Conservation (phyloP, 1,140 invertebrate species). For the Gyrodactylus bullatarudis region DNA sequence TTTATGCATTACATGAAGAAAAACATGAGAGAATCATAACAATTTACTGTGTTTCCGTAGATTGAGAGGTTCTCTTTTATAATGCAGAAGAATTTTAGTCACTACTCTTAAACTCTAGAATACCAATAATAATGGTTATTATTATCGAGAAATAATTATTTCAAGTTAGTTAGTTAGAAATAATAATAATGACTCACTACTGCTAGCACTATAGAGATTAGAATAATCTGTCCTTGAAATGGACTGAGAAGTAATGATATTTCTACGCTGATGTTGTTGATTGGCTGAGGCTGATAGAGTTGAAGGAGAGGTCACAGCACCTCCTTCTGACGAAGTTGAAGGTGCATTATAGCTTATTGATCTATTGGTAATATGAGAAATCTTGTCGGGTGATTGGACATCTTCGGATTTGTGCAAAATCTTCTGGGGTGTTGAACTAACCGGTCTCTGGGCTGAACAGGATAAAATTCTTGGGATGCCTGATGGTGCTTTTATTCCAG, state of each 20-base stretch:
- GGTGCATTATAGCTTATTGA: background rate
- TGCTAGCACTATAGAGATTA: background rate
- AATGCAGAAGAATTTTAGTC: background rate
- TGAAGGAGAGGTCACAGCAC: background rate
- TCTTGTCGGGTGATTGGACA: background rate
- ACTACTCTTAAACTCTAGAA: background rate
- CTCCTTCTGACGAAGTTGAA: background rate
- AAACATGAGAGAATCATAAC: too few species aligned
- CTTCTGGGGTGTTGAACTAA: background rate
- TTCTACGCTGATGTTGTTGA: too few species aligned
- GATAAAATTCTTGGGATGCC: background rate
- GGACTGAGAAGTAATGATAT: background rate
- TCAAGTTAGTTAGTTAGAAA: background rate
- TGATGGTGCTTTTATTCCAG: background rate
- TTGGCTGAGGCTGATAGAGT: too few species aligned
- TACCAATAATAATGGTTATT: background rate
- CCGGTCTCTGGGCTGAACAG: background rate
- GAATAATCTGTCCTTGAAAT: background rate
- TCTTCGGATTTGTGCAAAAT: background rate
- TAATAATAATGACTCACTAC: background rate
- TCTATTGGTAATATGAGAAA: background rate
- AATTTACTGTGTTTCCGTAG: background rate
- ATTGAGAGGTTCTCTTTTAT: background rate
- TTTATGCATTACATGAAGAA: too few species aligned
- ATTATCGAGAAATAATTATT: background rate